Percentiles rank a stretch among this genome's conserved stretches.
These are phyloP conservation scores for Tinamus major DNA, from an alignment of 2,797 vertebrate genomes.

Conservation along the genomic window DNA sequence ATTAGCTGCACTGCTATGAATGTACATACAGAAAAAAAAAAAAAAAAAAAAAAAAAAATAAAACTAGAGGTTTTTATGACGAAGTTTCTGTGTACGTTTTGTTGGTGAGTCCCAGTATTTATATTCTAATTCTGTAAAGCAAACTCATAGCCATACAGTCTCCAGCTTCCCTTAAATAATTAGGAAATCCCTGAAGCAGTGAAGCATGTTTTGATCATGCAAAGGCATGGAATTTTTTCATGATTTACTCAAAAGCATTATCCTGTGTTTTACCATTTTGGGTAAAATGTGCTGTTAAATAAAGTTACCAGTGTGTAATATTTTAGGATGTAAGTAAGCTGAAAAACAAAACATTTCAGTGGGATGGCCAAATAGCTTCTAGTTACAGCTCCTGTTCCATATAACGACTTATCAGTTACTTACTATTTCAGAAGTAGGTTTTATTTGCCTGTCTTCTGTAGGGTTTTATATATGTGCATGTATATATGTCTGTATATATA, in stretches of 20 bases:
- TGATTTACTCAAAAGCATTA: neutral
- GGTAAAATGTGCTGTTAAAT: neutral
- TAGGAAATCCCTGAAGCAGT: neutral
- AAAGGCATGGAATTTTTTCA: neutral
- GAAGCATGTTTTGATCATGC: neutral
- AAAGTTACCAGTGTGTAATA: neutral
- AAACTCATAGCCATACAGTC: too few species aligned
- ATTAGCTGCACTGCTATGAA: neutral
- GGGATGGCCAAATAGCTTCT: neutral
- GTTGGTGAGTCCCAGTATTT: neutral
- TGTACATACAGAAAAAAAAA: neutral
- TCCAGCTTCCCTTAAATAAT: neutral
- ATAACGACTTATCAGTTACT: neutral
- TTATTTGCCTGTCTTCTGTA: neutral
- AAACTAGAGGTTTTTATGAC: neutral
- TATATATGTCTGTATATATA: too few species aligned
- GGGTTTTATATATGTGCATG: too few species aligned
- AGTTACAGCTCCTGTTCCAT: neutral
- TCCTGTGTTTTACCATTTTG: neutral
- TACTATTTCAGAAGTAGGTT: neutral
- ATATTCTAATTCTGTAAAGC: neutral
- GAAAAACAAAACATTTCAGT: neutral
- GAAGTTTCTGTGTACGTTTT: neutral
- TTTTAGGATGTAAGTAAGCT: neutral
- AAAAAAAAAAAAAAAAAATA: too few species aligned